Conservation (phyloP, 2,797 vertebrate species). For the Caiman crocodilus region DNA sequence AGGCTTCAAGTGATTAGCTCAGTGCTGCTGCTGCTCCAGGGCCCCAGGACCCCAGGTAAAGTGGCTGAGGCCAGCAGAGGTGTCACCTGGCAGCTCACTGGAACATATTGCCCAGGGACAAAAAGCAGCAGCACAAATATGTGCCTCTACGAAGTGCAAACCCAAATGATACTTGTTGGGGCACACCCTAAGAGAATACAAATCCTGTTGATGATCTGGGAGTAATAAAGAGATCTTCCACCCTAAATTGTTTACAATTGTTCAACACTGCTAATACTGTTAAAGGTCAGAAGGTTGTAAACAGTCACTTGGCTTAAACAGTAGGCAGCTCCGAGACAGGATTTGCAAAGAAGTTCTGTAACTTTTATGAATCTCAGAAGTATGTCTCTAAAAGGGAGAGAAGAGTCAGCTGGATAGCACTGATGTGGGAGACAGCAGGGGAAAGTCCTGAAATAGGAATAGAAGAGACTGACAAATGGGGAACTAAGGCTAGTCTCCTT, state of each 20-base stretch:
- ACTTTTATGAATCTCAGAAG: too few species aligned
- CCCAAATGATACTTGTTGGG: too few species aligned
- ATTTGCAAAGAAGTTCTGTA: too few species aligned
- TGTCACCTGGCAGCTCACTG: too few species aligned
- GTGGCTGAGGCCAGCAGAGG: too few species aligned
- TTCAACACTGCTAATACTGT: background rate
- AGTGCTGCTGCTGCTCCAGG: too few species aligned
- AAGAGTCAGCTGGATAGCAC: background rate
- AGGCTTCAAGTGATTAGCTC: too few species aligned
- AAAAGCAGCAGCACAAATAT: too few species aligned
- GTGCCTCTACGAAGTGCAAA: too few species aligned
- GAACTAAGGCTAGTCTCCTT: background rate
- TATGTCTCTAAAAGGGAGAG: background rate
- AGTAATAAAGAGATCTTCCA: accelerated
- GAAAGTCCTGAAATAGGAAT: accelerated
- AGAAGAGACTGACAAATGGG: background rate
- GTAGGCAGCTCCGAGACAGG: background rate
- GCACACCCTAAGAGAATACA: background rate
- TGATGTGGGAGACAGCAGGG: background rate
- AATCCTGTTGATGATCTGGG: background rate
- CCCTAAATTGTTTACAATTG: background rate
- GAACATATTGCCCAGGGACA: too few species aligned
- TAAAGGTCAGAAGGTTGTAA: background rate
- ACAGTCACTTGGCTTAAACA: background rate
- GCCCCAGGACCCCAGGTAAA: too few species aligned